Evolutionary conservation across 2,888 invertebrate species (phyloP), one percentile per base, ranked within the genome.

Genomic region (Spisula subtruncata): DNA sequence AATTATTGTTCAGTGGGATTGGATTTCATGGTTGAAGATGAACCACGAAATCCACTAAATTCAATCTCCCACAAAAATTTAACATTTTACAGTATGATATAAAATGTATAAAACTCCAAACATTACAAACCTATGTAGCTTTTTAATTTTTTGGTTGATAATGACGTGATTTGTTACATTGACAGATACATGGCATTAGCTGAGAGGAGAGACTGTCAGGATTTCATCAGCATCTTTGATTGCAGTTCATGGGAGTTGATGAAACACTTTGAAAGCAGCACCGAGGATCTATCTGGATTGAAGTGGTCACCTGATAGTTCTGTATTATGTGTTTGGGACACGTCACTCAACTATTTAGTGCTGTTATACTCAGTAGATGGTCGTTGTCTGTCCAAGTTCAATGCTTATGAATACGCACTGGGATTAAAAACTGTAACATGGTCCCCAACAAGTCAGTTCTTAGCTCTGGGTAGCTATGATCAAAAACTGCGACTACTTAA

Each of bases 401-500:
- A 94, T 60, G 96, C 97, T 32, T 96, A 97, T 91, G 95, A 96
- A 20, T 94, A 94, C 90, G 96, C 96, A 29, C 95, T 97, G 5
- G 97, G 97, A 12, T 94, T 97, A 60, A 97, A 97, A 91, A 93
- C 94, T 32, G 92, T 97, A 14, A 85, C 95, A 12, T 97, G 97
- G 97, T 96, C 97, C 0, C 96, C 97, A 16, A 96, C 96, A 5
- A 95, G 96, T 81, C 97, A 97, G 94, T 96, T 97, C 91, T 93
- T 97, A 29, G 97, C 97, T n/a, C 93, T 97, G 12, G 97, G 97
- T 20, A 96, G 97, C 90, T 97, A 95, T 89, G 97, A 97, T 93
- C 96, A 97, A 91, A 97, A 97, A 95, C 92, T 97, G 71, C 94
- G 96, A 20, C 89, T 97, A 18, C 91, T 97, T 90, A 97, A 97